A percentile compares a stretch with the other conserved stretches of the same genome.
Evolutionary conservation across 2,113 vertebrate species (phyloP).

Genomic region (Pluvianellus socialis): DNA sequence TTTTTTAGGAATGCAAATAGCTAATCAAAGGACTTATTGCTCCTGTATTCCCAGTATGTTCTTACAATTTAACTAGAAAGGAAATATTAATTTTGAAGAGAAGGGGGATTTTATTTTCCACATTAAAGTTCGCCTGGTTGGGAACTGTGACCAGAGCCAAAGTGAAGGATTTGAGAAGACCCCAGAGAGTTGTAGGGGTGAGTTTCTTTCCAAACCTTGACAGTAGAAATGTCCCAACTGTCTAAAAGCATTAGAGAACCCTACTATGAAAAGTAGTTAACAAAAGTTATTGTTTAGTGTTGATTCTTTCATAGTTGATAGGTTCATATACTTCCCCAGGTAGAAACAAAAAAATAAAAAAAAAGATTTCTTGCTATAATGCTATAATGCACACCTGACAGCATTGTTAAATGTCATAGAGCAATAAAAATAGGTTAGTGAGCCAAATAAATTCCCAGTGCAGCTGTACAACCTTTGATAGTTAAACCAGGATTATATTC

Average conservation of each 20-base stretch:
- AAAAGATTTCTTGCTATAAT: neutral
- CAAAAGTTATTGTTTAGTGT: neutral
- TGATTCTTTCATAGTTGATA: neutral
- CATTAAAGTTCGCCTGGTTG: neutral
- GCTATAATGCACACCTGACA: neutral
- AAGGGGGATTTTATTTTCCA: neutral
- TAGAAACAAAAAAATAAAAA: neutral
- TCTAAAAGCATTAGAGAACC: neutral
- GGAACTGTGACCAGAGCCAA: neutral
- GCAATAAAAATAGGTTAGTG: neutral
- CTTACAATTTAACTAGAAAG: neutral
- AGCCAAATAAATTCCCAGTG: neutral
- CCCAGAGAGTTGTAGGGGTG: neutral
- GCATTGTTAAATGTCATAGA: neutral
- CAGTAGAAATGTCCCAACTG: neutral
- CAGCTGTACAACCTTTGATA: neutral
- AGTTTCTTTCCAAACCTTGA: neutral
- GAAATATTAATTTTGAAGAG: neutral
- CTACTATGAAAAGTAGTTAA: neutral
- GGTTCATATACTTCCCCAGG: neutral
- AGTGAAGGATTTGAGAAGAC: neutral
- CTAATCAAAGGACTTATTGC: neutral
- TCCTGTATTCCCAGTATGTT: neutral
- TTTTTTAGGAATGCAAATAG: neutral
- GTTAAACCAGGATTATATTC: neutral